A percentile compares a stretch with the other conserved stretches of the same genome.
Conservation (phyloP, 1,140 invertebrate species). For the Helicorthomorpha holstii region DNA sequence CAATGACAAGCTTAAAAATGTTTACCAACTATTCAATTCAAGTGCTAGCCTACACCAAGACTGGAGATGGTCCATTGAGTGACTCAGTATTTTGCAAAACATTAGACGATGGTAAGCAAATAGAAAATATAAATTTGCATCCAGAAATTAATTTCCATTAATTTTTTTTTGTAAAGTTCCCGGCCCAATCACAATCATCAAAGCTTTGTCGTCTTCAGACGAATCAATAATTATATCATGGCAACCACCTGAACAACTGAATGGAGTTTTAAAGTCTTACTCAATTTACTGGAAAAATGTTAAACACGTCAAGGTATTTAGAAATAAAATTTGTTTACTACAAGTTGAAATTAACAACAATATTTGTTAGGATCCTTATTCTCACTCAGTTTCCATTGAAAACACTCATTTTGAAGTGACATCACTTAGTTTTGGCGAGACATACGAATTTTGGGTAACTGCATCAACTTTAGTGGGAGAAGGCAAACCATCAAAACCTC, state of each 20-base stretch:
- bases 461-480: neutral
- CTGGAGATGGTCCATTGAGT: conserved; percentile 71
- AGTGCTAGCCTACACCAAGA: conserved; percentile 67
- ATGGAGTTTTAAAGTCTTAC: conserved; percentile 61
- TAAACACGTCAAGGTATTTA: neutral
- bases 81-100: conserved; percentile 70
- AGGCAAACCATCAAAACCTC: neutral
- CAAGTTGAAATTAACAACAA: too few relatives aligned
- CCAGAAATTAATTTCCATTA: too few relatives aligned
- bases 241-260: conserved; percentile 53
- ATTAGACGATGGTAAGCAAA: conserved; percentile 77
- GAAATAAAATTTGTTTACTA: neutral
- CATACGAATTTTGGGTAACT: conserved; percentile 1
- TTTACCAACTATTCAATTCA: conserved; percentile 90
- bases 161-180: conserved; percentile 42
- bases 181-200: conserved; percentile 57
- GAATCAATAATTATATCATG: conserved; percentile 60
- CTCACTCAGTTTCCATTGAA: too few relatives aligned
- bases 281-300: conserved; percentile 38
- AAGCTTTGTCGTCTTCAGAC: conserved; percentile 53
- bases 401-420: too few relatives aligned
- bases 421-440: too few relatives aligned
- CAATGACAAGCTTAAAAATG: conserved; percentile 24
- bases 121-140: too few relatives aligned
- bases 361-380: too few relatives aligned